Conservation (phyloP, 2,797 vertebrate species). For the Arrhamphus sclerolepis region DNA sequence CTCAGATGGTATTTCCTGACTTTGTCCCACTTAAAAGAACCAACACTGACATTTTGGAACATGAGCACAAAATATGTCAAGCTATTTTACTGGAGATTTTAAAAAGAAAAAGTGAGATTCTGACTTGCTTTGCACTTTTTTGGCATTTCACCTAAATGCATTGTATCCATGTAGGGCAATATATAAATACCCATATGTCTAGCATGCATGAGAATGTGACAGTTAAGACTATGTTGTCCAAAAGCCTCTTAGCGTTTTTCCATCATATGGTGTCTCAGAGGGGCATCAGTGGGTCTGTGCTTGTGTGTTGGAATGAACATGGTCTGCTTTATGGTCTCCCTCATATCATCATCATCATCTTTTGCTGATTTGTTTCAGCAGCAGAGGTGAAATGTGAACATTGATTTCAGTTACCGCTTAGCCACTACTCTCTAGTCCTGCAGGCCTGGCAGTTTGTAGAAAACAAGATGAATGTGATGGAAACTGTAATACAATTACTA, state of each 20-base stretch:
- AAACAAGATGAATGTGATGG: slow-evolving; percentile 71
- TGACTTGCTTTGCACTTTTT: slow-evolving; percentile 2
- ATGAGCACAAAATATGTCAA: neutral
- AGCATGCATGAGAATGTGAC: slow-evolving; percentile 20
- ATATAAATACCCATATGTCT: slow-evolving; percentile 30
- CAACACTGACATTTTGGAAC: slow-evolving; percentile 1
- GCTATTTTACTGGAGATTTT: neutral
- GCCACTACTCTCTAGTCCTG: slow-evolving; percentile 56
- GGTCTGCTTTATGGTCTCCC: slow-evolving; percentile 12
- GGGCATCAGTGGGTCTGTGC: slow-evolving; percentile 28
- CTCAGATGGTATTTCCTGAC: slow-evolving; percentile 9
- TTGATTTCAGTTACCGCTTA: slow-evolving; percentile 55
- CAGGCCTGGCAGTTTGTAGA: slow-evolving; percentile 59
- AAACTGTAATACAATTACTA: slow-evolving; percentile 68
- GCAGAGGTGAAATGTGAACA: slow-evolving; percentile 55
- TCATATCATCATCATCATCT: slow-evolving; percentile 17
- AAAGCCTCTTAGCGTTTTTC: slow-evolving; percentile 65
- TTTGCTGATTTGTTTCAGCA: slow-evolving; percentile 15
- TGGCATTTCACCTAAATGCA: neutral
- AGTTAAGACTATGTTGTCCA: slow-evolving; percentile 51
- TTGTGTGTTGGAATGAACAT: slow-evolving; percentile 10
- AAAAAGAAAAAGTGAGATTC: neutral
- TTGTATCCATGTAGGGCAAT: slow-evolving; percentile 1
- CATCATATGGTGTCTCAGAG: slow-evolving; percentile 68
- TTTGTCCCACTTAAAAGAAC: slow-evolving; percentile 20